These are phyloP conservation scores for Ondatra zibethicus DNA, from an alignment of 2,113 vertebrate genomes.

Conservation along the genomic window DNA sequence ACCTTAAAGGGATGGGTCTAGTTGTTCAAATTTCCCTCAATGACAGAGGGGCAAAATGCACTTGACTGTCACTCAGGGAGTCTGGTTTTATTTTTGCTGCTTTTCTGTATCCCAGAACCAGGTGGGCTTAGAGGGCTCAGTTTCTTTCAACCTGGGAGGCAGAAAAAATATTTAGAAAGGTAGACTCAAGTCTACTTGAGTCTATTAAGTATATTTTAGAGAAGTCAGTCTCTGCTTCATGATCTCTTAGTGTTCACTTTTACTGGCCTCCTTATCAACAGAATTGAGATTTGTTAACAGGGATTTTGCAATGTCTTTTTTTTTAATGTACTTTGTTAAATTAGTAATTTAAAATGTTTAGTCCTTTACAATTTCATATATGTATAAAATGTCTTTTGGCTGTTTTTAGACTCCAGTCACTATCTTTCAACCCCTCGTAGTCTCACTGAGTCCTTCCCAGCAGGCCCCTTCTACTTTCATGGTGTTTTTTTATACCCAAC, in stretches of 20 bases:
- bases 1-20: neutral
- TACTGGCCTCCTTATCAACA: neutral
- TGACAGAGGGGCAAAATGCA: constrained; percentile 10
- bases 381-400: neutral
- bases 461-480: neutral
- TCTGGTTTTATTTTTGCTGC: neutral
- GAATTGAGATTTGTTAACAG: constrained; percentile 3
- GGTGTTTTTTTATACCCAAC: neutral
- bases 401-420: neutral
- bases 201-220: neutral
- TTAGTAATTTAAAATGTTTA: neutral
- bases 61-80: neutral
- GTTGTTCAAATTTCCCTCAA: constrained; percentile 26
- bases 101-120: neutral
- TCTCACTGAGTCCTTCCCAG: neutral
- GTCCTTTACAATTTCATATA: neutral
- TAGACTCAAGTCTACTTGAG: neutral
- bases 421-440: neutral
- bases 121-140: neutral
- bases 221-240: neutral
- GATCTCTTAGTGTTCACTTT: neutral
- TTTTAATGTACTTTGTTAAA: neutral
- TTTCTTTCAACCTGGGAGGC: neutral
- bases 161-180: constrained; percentile 30
- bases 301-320: neutral